phyloP scores from a whole-genome alignment of 2,888 invertebrate species.

The Hirtodrosophila alboralis region DNA sequence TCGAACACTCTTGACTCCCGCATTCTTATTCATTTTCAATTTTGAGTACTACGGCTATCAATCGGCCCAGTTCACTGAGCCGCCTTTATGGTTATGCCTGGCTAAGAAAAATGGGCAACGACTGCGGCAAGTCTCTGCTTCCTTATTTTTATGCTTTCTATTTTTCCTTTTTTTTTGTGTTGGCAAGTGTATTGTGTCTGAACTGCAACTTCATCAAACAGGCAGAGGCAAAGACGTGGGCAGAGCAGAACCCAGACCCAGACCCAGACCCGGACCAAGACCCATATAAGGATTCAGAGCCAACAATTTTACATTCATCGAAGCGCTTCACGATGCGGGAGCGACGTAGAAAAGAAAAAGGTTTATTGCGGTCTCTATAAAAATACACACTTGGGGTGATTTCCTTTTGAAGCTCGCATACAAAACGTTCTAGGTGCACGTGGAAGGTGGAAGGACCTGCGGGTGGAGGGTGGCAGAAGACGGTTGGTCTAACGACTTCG shows the following conservation, averaged over 20 bases:
- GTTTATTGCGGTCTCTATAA: constrained; percentile 80
- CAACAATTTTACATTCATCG: constrained; percentile 58
- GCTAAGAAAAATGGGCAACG: constrained; percentile 60
- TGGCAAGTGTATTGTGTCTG: constrained; percentile 67
- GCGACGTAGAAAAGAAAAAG: constrained; percentile 64
- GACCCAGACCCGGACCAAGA: constrained; percentile 7
- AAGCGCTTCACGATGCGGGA: constrained; percentile 47
- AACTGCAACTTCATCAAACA: constrained; percentile 72
- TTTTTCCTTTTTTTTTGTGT: constrained; percentile 12
- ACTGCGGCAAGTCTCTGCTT: constrained; percentile 47
- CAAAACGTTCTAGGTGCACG: constrained; percentile 59
- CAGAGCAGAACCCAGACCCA: constrained; percentile 8
- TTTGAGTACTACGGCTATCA: constrained; percentile 71
- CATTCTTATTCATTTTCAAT: constrained; percentile 44
- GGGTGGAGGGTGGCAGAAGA: constrained; percentile 21
- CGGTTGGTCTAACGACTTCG: constrained; percentile 71
- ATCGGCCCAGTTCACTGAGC: constrained; percentile 59
- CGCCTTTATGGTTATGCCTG: constrained; percentile 72
- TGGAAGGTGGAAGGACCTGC: constrained; percentile 20
- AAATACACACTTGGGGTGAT: constrained; percentile 80
- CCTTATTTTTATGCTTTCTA: too few species aligned
- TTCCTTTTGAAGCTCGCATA: constrained; percentile 72
- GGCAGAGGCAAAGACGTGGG: constrained; percentile 20
- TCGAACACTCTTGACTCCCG: constrained; percentile 4
- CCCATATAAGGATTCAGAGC: constrained; percentile 34